phyloP scores from a whole-genome alignment of 2,797 vertebrate genomes.

The Sciaenops ocellatus region DNA sequence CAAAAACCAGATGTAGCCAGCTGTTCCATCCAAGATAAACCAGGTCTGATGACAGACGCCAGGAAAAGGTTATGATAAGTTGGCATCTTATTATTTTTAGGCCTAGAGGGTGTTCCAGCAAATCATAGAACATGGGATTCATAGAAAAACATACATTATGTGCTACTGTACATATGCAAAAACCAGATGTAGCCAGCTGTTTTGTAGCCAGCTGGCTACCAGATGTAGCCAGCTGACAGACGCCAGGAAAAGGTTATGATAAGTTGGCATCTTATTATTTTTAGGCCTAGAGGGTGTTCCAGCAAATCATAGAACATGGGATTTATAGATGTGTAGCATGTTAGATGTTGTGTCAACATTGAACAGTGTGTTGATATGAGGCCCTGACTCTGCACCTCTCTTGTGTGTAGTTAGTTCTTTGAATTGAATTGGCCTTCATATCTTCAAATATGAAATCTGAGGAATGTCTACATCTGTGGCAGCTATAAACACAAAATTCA shows the following conservation, averaged over 20 bases:
- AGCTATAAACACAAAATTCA: not conserved
- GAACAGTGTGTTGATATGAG: not conserved
- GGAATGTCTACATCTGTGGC: not conserved
- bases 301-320: too few relatives aligned
- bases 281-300: too few relatives aligned
- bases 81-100: not conserved
- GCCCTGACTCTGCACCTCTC: not conserved
- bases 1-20: conserved; percentile 3
- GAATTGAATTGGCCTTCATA: not conserved
- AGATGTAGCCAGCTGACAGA: conserved; percentile 8
- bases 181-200: conserved; percentile 1
- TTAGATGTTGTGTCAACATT: not conserved
- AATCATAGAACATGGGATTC: too few relatives aligned
- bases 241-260: not conserved
- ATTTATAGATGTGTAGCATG: not conserved
- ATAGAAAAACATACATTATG: not conserved
- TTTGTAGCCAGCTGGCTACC: conserved; percentile 9
- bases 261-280: not conserved
- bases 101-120: too few relatives aligned
- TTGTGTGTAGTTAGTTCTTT: not conserved
- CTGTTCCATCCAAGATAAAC: conserved; percentile 4
- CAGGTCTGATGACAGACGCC: conserved; percentile 4
- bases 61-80: not conserved
- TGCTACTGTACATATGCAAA: not conserved
- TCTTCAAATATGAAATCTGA: not conserved